A percentile compares a stretch with the other conserved stretches of the same genome.
These are phyloP conservation scores for Calosoma granatense DNA, from an alignment of 1,140 invertebrate genomes.

Conservation along the genomic window DNA sequence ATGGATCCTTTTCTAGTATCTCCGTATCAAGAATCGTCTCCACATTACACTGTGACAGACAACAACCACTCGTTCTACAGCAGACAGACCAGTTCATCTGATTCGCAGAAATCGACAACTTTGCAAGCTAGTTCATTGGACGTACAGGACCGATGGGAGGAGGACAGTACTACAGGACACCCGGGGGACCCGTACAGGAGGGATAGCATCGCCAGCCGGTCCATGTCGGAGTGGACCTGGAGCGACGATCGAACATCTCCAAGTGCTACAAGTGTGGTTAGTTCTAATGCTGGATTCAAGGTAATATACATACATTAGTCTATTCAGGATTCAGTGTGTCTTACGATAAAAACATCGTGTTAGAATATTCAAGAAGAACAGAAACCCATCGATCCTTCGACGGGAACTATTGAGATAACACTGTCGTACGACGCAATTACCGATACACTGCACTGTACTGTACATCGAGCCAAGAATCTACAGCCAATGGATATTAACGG, in stretches of 20 bases:
- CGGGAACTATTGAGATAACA: constrained; percentile 63
- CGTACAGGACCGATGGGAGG: constrained; percentile 15
- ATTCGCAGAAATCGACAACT: constrained; percentile 24
- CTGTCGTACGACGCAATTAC: constrained; percentile 66
- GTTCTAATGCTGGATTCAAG: not conserved
- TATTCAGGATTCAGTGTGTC: not conserved
- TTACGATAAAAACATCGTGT: not conserved
- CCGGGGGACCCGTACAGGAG: constrained; percentile 19
- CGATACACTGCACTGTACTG: constrained; percentile 66
- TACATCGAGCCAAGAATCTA: constrained; percentile 62
- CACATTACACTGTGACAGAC: not conserved
- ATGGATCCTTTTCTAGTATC: not conserved
- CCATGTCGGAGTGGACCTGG: constrained; percentile 28
- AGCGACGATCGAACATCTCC: constrained; percentile 28
- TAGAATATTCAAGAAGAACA: constrained; percentile 11
- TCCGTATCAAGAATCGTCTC: not conserved
- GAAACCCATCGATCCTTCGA: constrained; percentile 29
- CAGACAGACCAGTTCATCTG: constrained; percentile 29
- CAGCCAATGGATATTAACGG: constrained; percentile 83
- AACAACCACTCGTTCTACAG: constrained; percentile 11
- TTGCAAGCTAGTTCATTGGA: constrained; percentile 11
- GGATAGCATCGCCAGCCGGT: constrained; percentile 26
- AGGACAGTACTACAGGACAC: constrained; percentile 14
- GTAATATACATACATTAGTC: not conserved
- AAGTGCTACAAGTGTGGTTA: constrained; percentile 23